A percentile compares a stretch with the other conserved stretches of the same genome.
Evolutionary conservation across 2,888 invertebrate genomes (phyloP).

Genomic region (Coelogynopora nodosa): DNA sequence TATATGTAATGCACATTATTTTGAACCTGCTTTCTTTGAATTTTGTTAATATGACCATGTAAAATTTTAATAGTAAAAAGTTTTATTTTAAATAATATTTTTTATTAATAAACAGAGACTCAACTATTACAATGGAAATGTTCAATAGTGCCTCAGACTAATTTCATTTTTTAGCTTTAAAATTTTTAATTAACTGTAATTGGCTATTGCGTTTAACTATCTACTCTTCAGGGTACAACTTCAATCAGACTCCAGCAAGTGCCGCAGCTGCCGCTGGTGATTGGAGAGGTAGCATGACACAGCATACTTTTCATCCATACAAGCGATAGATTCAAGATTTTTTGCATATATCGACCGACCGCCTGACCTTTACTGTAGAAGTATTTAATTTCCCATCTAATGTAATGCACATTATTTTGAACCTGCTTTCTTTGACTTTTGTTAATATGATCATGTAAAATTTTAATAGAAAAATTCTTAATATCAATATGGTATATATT

Average conservation of each 20-base stretch:
- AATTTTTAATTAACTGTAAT: too few species aligned
- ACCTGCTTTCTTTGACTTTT: not conserved
- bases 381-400: too few species aligned
- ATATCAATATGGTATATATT: not conserved
- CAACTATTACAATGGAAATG: too few species aligned
- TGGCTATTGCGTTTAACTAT: too few species aligned
- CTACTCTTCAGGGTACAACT: not conserved
- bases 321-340: not conserved
- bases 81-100: not conserved
- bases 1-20: not conserved
- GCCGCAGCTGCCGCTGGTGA: not conserved
- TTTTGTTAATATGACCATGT: not conserved
- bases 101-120: too few species aligned
- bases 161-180: not conserved
- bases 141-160: too few species aligned
- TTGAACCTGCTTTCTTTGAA: not conserved
- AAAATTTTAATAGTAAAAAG: not conserved
- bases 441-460: not conserved
- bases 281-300: not conserved
- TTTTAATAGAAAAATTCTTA: not conserved
- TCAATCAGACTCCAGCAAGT: not conserved
- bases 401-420: not conserved
- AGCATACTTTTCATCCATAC: not conserved
- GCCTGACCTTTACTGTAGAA: too few species aligned
- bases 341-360: too few species aligned